Conservation (phyloP, 2,113 vertebrate genomes). For the Girardinichthys multiradiatus region DNA sequence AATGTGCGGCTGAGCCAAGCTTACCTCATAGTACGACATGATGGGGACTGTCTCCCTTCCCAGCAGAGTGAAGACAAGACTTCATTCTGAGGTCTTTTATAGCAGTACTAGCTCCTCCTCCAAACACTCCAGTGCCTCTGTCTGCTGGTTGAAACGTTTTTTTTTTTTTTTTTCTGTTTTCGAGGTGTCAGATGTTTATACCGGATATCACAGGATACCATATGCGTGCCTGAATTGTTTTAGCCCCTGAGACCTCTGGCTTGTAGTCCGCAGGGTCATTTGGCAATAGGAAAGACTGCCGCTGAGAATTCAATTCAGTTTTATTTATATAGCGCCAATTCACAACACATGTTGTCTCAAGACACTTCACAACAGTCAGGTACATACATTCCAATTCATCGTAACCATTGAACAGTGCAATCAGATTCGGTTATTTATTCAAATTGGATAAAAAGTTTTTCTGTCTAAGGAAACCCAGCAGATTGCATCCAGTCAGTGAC, state of each 20-base stretch:
- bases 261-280: constrained; percentile 43
- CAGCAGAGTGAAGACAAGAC: constrained; percentile 18
- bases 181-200: constrained; percentile 74
- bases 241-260: constrained; percentile 58
- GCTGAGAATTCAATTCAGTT: too few species aligned
- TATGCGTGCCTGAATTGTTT: constrained; percentile 63
- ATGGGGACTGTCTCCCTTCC: constrained; percentile 19
- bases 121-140: constrained; percentile 61
- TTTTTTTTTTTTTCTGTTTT: constrained; percentile 78
- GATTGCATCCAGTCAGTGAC: too few species aligned
- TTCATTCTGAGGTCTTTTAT: constrained; percentile 42
- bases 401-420: too few species aligned
- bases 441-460: too few species aligned
- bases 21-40: constrained; percentile 83
- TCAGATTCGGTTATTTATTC: too few species aligned
- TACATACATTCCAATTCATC: too few species aligned
- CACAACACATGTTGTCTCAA: too few species aligned
- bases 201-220: constrained; percentile 71
- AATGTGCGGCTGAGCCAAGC: neutral
- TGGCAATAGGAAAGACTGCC: constrained; percentile 42
- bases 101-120: constrained; percentile 53
- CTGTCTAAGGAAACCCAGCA: too few species aligned
- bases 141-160: constrained; percentile 52
- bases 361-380: too few species aligned
- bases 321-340: too few species aligned